Percentiles rank a stretch among this genome's conserved stretches.
phyloP scores from a whole-genome alignment of 2,888 invertebrate species.

The Drosophila siamana region DNA sequence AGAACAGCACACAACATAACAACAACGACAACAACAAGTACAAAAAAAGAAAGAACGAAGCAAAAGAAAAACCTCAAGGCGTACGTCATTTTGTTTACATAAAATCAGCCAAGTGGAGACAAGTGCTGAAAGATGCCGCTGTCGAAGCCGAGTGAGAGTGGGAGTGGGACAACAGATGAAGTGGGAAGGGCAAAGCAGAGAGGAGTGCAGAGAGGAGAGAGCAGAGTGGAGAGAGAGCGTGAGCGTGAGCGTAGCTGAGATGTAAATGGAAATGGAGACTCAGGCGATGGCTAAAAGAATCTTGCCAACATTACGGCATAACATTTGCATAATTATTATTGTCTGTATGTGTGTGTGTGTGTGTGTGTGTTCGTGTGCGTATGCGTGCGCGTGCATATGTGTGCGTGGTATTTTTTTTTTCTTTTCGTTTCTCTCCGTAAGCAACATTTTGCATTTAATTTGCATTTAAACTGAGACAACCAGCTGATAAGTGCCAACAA shows the following conservation, averaged over 20 bases:
- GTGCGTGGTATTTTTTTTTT: constrained; percentile 36
- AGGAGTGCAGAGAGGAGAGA: neutral
- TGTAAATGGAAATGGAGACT: constrained; percentile 35
- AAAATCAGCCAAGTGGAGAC: constrained; percentile 66
- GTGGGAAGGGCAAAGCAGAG: neutral
- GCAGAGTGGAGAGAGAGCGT: neutral
- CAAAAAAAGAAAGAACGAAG: constrained; percentile 44
- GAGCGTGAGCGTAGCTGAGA: constrained; percentile 6
- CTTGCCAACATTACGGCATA: constrained; percentile 72
- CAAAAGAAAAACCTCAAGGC: constrained; percentile 67
- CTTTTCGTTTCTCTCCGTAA: constrained; percentile 6
- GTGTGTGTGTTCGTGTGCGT: constrained; percentile 11
- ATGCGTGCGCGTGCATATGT: constrained; percentile 25
- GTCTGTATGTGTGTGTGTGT: constrained; percentile 28
- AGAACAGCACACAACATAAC: neutral
- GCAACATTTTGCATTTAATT: constrained; percentile 72
- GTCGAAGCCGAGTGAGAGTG: neutral
- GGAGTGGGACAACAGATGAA: neutral
- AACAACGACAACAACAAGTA: constrained; percentile 26
- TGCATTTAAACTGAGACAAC: constrained; percentile 67
- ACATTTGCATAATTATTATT: constrained; percentile 79
- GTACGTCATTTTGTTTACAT: constrained; percentile 76
- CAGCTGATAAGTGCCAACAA: constrained; percentile 56
- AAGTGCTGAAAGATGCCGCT: constrained; percentile 38
- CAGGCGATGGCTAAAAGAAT: constrained; percentile 58